Percentiles rank a stretch among this genome's conserved stretches.
phyloP scores from a whole-genome alignment of 1,140 invertebrate genomes.

The Globodera rostochiensis region DNA sequence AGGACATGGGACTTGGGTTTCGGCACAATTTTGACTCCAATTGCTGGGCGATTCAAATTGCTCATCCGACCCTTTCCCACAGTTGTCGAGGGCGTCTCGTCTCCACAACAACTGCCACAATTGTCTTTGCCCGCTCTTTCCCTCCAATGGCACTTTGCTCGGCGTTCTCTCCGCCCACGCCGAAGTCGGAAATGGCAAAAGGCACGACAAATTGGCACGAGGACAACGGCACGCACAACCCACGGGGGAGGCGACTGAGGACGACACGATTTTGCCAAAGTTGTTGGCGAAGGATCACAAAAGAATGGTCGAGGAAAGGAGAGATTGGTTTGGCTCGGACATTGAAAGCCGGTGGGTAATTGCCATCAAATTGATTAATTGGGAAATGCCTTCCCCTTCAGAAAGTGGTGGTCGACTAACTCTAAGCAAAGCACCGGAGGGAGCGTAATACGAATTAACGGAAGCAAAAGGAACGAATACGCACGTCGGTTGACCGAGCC shows the following conservation, averaged over 20 bases:
- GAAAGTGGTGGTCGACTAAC: too few relatives aligned
- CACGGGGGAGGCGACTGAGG: neutral
- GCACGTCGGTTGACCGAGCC: too few relatives aligned
- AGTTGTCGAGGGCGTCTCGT: neutral
- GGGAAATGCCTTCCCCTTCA: too few relatives aligned
- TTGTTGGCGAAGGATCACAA: too few relatives aligned
- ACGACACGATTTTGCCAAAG: neutral
- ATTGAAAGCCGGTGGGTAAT: too few relatives aligned
- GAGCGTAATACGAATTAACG: too few relatives aligned
- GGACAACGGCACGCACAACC: neutral
- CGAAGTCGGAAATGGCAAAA: neutral
- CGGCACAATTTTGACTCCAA: neutral
- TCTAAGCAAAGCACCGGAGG: too few relatives aligned
- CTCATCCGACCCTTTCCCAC: neutral
- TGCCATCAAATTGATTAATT: too few relatives aligned
- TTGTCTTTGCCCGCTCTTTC: neutral
- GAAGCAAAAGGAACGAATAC: too few relatives aligned
- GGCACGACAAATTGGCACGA: neutral
- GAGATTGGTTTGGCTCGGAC: too few relatives aligned
- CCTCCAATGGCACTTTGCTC: neutral
- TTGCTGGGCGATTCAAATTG: neutral
- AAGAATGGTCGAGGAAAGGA: too few relatives aligned
- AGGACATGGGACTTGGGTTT: neutral
- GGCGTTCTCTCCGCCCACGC: neutral
- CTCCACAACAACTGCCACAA: neutral